Percentiles rank a stretch among this genome's conserved stretches.
phyloP scores from a whole-genome alignment of 2,888 invertebrate species.

The Parnassius apollo region DNA sequence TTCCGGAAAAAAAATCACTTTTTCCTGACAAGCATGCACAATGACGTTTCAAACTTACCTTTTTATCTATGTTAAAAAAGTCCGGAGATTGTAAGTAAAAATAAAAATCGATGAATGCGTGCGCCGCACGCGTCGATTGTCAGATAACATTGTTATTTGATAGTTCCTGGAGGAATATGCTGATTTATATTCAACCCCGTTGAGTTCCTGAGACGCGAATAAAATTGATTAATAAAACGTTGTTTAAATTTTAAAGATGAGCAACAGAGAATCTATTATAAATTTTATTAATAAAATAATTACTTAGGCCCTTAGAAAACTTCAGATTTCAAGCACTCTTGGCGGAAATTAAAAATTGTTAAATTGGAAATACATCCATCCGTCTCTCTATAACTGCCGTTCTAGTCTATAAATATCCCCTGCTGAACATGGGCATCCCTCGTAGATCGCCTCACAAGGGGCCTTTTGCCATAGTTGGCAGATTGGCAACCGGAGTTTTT shows the following conservation, averaged over 20 bases:
- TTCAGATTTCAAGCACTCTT: no score
- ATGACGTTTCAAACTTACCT: constrained; percentile 10
- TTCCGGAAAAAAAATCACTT: no score
- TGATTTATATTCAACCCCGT: constrained; percentile 26
- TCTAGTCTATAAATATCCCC: no score
- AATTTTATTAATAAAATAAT: not conserved
- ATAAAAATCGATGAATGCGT: constrained; percentile 37
- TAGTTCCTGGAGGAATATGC: constrained; percentile 40
- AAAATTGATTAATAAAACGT: constrained; percentile 20
- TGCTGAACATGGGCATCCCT: no score
- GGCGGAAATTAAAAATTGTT: no score
- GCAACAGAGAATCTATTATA: constrained; percentile 1
- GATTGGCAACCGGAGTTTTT: no score
- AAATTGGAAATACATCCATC: no score
- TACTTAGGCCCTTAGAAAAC: no score
- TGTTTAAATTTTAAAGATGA: constrained; percentile 13
- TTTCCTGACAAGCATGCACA: not conserved
- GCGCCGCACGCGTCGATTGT: constrained; percentile 63
- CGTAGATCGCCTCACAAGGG: no score
- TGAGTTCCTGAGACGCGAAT: constrained; percentile 5
- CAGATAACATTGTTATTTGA: constrained; percentile 62
- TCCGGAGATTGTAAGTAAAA: constrained; percentile 17
- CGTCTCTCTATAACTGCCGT: no score
- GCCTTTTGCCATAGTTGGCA: no score
- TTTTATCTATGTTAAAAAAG: constrained; percentile 12